Base-by-base conservation (phyloP, 2,113 vertebrate species). In the Mastomys coucha region DNA sequence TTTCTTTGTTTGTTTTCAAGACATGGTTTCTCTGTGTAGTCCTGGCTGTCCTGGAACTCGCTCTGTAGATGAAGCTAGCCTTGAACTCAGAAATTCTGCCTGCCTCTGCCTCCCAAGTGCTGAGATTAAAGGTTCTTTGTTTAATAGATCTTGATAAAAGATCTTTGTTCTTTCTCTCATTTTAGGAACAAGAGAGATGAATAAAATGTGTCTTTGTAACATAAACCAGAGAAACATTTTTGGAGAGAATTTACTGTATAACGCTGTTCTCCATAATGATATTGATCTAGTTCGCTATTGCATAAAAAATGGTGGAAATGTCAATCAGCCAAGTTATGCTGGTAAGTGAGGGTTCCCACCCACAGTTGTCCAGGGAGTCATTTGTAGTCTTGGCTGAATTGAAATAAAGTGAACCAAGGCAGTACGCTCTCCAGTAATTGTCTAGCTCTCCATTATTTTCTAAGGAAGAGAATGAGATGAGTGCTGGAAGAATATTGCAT, bases 161-260 rank as follows among this genome's bases (percentile, higher is more conserved):
- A 84, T 60, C 98, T 97, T 78, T 87, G 8, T 94, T 94, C 36
- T 56, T 92, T 80, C 39, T 22, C 8, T 81, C 13, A 53, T 96
- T 97, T 96, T 91, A 98, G 98, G 33, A 90, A 97, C 87, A 93
- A 81, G 58, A 88, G 36, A 12, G 45, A 96, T 93, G 16, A 97
- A 28, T 56, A 78, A 58, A 42, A 0, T 91, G 63, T 65, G 78
- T 75, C 95, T 95, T 88, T 97, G 97, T 95, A 13, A 0, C 67
- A 98, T 98, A 91, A 98, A 98, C 60, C 98, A 96, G 85, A 99
- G 86, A 95, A 99, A 99, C 92, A 1, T 1, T 1, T 99, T 98
- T 95, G 99, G 99, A 96, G 99, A 99, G 90, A 99, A 98, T 42
- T 94, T 98, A 45, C 86, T 99, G 13, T 99, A 99, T 86, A 96